A percentile compares a stretch with the other conserved stretches of the same genome.
Conservation (phyloP, 2,888 invertebrate species). For the Chloroclysta siterata region DNA sequence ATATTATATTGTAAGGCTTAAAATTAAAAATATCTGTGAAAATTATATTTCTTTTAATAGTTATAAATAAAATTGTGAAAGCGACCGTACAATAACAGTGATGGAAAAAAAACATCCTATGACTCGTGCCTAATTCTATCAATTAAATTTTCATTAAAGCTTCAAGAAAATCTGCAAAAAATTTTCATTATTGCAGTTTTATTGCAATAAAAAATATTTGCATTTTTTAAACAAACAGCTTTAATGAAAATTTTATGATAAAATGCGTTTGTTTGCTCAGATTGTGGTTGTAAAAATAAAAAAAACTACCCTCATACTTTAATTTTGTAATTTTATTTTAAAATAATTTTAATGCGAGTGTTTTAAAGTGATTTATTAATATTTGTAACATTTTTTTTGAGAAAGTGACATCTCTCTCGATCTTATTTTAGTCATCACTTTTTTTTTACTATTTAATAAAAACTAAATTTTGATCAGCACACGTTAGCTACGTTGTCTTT, state of each 20-base stretch:
- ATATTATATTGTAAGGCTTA: conserved; percentile 37
- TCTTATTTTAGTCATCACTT: no score
- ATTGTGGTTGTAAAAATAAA: conserved; percentile 69
- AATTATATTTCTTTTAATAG: conserved; percentile 38
- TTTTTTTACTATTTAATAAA: background rate
- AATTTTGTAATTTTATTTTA: conserved; percentile 42
- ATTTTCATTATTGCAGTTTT: background rate
- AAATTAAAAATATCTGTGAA: conserved; percentile 35
- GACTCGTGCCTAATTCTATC: conserved; percentile 68
- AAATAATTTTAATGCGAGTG: conserved; percentile 17
- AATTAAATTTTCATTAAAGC: conserved; percentile 48
- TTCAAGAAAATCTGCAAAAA: conserved; percentile 1
- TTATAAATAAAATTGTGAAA: conserved; percentile 29
- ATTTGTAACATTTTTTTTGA: background rate
- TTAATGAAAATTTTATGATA: conserved; percentile 47
- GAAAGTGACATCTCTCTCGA: no score
- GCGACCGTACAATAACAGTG: conserved; percentile 33
- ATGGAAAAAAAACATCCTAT: conserved; percentile 58
- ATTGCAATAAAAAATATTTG: background rate
- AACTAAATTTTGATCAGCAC: background rate
- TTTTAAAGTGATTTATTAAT: conserved; percentile 11
- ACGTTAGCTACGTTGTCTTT: background rate
- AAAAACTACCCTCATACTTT: conserved; percentile 43
- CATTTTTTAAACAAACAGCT: background rate
- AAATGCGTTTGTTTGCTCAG: conserved; percentile 72